Evolutionary conservation across 2,113 vertebrate genomes (phyloP).

Genomic region (Nycticryphes semicollaris): DNA sequence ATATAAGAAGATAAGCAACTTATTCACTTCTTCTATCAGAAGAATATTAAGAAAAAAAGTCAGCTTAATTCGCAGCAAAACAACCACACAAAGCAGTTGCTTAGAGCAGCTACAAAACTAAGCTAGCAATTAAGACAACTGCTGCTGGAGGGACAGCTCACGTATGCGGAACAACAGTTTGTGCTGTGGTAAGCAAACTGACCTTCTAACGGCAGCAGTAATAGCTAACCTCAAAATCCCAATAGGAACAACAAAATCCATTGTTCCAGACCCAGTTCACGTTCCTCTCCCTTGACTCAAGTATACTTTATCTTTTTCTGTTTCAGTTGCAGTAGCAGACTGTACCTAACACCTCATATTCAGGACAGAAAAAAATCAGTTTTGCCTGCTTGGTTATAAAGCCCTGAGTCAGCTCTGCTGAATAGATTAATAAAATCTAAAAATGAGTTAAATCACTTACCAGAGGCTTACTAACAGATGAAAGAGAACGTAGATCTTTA

Average conservation of each 20-base stretch:
- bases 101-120: neutral
- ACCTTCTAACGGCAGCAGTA: neutral
- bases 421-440: neutral
- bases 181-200: neutral
- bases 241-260: neutral
- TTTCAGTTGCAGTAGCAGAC: neutral
- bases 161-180: neutral
- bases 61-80: neutral
- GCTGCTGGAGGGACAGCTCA: neutral
- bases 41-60: neutral
- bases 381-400: neutral
- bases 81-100: neutral
- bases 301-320: neutral
- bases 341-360: neutral
- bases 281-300: neutral
- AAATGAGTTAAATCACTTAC: neutral
- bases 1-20: neutral
- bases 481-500: neutral
- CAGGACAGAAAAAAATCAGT: neutral
- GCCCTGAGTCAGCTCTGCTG: neutral
- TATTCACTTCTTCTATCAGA: neutral
- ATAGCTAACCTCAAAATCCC: neutral
- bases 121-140: neutral
- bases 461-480: neutral
- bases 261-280: neutral